Conservation (phyloP, 1,140 invertebrate species). For the Heterodera schachtii region DNA sequence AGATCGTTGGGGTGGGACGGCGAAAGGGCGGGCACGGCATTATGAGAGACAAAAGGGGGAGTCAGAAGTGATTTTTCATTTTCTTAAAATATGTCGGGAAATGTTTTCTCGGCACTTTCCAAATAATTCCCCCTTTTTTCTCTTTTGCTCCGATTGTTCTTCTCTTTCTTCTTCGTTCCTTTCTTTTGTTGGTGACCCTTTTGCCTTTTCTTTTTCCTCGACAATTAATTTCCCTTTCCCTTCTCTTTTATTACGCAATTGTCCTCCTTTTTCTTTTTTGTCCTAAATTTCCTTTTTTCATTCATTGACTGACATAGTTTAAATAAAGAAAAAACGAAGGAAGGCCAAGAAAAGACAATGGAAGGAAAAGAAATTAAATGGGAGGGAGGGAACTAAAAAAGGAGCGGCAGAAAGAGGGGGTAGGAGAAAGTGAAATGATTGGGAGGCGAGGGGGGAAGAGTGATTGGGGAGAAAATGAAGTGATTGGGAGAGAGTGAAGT, state of each 20-base stretch:
- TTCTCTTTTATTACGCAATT: too few species aligned
- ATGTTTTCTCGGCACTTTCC: too few species aligned
- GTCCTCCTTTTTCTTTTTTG: too few species aligned
- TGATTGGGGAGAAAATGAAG: not conserved
- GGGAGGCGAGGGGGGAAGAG: not conserved
- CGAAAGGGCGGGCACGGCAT: not conserved
- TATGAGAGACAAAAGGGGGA: not conserved
- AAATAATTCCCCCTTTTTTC: not conserved
- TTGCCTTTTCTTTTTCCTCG: too few species aligned
- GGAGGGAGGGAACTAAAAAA: too few species aligned
- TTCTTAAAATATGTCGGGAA: too few species aligned
- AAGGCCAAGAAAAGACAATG: not conserved
- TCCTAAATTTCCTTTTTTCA: not conserved
- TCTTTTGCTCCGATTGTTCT: not conserved
- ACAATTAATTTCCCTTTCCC: too few species aligned
- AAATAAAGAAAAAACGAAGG: not conserved
- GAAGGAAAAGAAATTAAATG: too few species aligned
- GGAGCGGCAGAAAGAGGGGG: too few species aligned
- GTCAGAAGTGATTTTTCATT: too few species aligned
- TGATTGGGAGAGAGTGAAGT: not conserved
- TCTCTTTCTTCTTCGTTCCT: not conserved
- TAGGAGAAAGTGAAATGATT: not conserved
- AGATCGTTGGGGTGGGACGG: conserved; percentile 49
- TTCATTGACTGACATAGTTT: not conserved
- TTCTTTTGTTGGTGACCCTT: too few species aligned